A percentile compares a stretch with the other conserved stretches of the same genome.
Conservation (phyloP, 2,797 vertebrate species). For the Limnodromus scolopaceus region DNA sequence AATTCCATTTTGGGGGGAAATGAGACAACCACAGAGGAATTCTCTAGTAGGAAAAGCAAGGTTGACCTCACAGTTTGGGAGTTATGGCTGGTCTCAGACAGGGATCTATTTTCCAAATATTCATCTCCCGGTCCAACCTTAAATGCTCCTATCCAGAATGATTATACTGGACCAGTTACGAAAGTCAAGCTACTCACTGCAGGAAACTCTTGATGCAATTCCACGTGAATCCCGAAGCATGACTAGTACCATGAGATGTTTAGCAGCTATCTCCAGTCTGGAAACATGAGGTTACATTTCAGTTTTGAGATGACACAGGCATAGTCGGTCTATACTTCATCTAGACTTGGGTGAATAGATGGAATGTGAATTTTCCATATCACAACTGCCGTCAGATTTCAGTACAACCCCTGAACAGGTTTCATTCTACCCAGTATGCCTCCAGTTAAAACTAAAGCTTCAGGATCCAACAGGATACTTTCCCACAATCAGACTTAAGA, state of each 20-base stretch:
- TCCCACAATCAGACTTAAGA: background rate
- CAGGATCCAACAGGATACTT: background rate
- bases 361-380: background rate
- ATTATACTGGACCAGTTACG: background rate
- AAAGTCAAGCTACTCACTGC: background rate
- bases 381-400: background rate
- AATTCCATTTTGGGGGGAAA: background rate
- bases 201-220: background rate
- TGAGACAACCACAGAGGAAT: background rate
- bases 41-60: background rate
- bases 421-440: background rate
- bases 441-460: background rate
- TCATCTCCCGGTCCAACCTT: background rate
- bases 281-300: background rate
- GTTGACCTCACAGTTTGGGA: background rate
- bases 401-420: accelerated
- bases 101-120: background rate
- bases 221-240: background rate
- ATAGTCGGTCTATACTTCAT: accelerated
- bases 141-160: background rate
- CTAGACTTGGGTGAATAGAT: background rate
- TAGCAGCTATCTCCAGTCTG: background rate
- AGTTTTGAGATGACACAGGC: background rate
- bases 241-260: background rate
- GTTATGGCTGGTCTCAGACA: background rate